These are phyloP conservation scores for Perithous albicinctus DNA, from an alignment of 2,888 invertebrate species.

Conservation along the genomic window DNA sequence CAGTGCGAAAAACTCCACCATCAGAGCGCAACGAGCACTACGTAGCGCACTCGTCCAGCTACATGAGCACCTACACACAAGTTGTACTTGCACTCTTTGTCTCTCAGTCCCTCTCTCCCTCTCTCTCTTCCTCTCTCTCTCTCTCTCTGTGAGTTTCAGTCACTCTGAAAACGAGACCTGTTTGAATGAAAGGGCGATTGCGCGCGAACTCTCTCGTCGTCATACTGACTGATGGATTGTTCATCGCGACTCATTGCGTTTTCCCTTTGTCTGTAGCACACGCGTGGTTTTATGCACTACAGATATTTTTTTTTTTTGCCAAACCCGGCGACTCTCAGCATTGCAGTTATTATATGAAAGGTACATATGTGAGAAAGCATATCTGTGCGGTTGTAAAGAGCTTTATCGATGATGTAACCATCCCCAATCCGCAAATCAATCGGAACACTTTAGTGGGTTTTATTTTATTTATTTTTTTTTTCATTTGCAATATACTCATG, in stretches of 20 bases:
- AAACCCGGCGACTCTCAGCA: not conserved
- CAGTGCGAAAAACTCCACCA: slow-evolving; percentile 30
- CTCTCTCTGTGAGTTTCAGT: slow-evolving; percentile 18
- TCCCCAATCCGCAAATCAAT: not conserved
- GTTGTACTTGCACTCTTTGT: not conserved
- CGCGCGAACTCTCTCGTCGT: slow-evolving; percentile 23
- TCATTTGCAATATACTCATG: not conserved
- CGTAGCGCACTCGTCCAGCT: slow-evolving; percentile 8
- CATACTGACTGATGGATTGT: slow-evolving; percentile 55
- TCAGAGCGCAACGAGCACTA: slow-evolving; percentile 29
- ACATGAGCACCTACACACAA: slow-evolving; percentile 26
- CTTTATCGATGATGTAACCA: not conserved
- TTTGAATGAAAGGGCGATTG: slow-evolving; percentile 47
- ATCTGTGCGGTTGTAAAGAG: not conserved
- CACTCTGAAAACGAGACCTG: slow-evolving; percentile 43
- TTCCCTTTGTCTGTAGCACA: slow-evolving; percentile 53
- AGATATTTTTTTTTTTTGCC: not conserved
- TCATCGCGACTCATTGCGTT: slow-evolving; percentile 59
- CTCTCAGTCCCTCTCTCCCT: not conserved
- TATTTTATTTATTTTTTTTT: not conserved
- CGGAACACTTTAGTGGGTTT: not conserved
- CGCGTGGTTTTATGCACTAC: slow-evolving; percentile 28
- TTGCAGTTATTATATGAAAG: not conserved
- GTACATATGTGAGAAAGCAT: not conserved
- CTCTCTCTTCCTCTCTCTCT: not conserved